A percentile compares a stretch with the other conserved stretches of the same genome.
phyloP scores from a whole-genome alignment of 2,113 vertebrate genomes.

The Rafetus swinhoei region DNA sequence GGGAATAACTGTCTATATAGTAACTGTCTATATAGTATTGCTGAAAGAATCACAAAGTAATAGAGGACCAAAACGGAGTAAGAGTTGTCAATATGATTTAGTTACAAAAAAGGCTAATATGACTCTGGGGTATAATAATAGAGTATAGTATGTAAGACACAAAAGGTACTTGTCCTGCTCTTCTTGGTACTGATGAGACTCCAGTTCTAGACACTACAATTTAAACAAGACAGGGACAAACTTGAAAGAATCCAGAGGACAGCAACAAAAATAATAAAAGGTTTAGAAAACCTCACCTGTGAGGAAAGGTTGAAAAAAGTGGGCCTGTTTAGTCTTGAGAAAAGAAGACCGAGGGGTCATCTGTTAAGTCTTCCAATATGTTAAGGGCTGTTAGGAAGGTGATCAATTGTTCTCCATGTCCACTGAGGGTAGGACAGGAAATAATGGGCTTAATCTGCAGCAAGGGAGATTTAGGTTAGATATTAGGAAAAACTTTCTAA shows the following conservation, averaged over 20 bases:
- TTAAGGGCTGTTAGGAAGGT: not conserved
- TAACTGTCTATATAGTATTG: not conserved
- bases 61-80: not conserved
- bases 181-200: not conserved
- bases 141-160: not conserved
- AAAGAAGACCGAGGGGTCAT: too few relatives aligned
- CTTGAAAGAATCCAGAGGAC: not conserved
- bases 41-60: not conserved
- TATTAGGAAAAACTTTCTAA: not conserved
- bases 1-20: not conserved
- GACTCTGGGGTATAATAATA: not conserved
- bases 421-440: not conserved
- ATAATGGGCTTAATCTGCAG: not conserved
- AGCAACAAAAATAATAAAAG: not conserved
- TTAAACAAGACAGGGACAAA: not conserved
- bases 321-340: not conserved
- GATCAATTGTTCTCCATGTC: not conserved
- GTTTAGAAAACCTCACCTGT: not conserved
- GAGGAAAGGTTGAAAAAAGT: not conserved
- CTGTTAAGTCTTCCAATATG: not conserved
- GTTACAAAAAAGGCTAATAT: not conserved
- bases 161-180: not conserved
- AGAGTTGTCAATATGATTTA: not conserved
- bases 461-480: not conserved
- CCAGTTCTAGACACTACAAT: not conserved